Evolutionary conservation across 2,888 invertebrate genomes (phyloP).

Genomic region (Aplocera efformata): DNA sequence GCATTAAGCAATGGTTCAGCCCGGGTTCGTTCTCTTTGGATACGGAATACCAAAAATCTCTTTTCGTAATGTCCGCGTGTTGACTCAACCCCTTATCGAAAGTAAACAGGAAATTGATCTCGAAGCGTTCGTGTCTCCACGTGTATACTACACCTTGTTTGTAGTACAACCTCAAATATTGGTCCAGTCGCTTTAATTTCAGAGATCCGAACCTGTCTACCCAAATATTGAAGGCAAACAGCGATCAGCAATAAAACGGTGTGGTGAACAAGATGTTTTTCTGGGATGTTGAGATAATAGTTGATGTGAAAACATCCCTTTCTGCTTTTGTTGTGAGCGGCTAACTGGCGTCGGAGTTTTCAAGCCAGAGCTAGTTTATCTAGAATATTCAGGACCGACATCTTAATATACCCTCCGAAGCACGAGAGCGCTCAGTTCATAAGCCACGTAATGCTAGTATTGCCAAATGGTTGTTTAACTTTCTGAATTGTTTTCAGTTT

Average conservation of each 20-base stretch:
- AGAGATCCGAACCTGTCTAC: constrained; percentile 27
- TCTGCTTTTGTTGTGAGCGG: not conserved
- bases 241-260: constrained; percentile 34
- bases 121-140: constrained; percentile 36
- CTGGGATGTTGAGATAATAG: not conserved
- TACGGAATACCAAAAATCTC: no score
- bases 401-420: no score
- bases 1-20: no score
- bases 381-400: no score
- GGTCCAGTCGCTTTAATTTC: constrained; percentile 41
- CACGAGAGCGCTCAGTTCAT: no score
- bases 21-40: no score
- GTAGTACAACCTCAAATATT: constrained; percentile 46
- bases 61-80: constrained; percentile 32
- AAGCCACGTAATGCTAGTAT: no score
- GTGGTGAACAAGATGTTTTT: constrained; percentile 17
- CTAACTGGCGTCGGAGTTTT: no score
- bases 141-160: constrained; percentile 40
- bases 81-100: constrained; percentile 46
- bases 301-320: not conserved
- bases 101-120: constrained; percentile 49
- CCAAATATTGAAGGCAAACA: constrained; percentile 35
- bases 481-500: no score
- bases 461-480: no score
- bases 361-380: no score